Conservation (phyloP, 2,113 vertebrate genomes). For the Osmerus mordax region DNA sequence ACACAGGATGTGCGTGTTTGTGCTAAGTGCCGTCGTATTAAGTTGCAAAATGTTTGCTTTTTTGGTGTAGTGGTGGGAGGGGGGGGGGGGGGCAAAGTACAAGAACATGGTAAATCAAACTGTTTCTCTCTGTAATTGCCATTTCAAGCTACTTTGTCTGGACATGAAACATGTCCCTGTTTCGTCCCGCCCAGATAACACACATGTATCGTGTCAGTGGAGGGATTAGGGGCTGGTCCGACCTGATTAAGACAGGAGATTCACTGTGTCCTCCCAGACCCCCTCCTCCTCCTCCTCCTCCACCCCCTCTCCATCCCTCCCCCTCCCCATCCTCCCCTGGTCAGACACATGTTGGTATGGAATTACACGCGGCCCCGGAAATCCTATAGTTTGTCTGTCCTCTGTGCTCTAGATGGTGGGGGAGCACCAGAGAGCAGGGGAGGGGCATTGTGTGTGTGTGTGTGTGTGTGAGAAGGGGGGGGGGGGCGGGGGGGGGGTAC, state of each 20-base stretch:
- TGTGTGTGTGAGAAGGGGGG: background rate
- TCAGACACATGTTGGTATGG: constrained; percentile 2
- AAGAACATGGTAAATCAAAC: background rate
- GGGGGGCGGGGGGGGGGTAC: no score
- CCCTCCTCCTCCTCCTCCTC: background rate
- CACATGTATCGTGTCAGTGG: constrained; percentile 29
- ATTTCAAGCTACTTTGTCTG: constrained; percentile 7
- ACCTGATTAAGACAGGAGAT: constrained; percentile 20
- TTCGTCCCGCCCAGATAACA: constrained; percentile 22
- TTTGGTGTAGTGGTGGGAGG: no score
- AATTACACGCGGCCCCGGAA: background rate
- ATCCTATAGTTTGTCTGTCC: background rate
- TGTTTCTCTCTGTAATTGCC: background rate
- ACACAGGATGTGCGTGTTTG: background rate
- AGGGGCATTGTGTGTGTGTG: background rate
- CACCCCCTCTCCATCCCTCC: no score
- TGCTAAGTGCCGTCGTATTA: no score
- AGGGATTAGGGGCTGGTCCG: constrained; percentile 28
- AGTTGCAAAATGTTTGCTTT: no score
- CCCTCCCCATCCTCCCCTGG: background rate
- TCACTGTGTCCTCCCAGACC: background rate
- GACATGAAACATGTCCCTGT: constrained; percentile 10
- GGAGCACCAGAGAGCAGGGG: background rate
- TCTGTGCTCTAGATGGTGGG: background rate
- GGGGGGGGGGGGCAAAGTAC: no score